Conservation (phyloP, 2,797 vertebrate species). For the Enteromius fasciolatus region DNA sequence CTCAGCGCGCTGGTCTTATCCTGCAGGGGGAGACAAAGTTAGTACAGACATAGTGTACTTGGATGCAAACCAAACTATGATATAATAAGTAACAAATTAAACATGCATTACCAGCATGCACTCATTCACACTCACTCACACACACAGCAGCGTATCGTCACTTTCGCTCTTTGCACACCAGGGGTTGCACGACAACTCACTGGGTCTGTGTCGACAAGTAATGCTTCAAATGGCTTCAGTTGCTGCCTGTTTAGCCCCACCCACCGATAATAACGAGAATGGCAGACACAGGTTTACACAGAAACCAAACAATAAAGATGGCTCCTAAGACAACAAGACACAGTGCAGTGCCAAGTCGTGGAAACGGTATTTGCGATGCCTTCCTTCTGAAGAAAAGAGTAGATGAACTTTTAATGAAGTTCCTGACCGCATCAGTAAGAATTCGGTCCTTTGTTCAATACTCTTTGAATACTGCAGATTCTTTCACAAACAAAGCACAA, state of each 20-base stretch:
- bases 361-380: background rate
- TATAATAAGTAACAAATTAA: constrained; percentile 8
- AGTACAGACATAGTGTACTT: constrained; percentile 54
- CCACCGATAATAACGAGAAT: background rate
- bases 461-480: background rate
- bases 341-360: background rate
- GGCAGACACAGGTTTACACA: background rate
- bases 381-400: background rate
- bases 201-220: background rate
- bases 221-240: background rate
- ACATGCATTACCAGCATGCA: constrained; percentile 35
- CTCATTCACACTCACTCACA: background rate
- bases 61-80: background rate
- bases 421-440: background rate
- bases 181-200: constrained; percentile 17
- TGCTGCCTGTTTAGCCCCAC: background rate
- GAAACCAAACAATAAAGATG: background rate
- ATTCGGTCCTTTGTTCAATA: background rate
- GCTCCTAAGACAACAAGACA: background rate
- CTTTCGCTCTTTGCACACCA: background rate
- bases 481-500: background rate
- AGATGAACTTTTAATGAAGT: background rate
- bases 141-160: background rate
- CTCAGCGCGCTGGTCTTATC: constrained; percentile 99
- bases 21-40: constrained; percentile 74